Base-by-base conservation (phyloP, 2,888 invertebrate species). In the Noctua janthe region DNA sequence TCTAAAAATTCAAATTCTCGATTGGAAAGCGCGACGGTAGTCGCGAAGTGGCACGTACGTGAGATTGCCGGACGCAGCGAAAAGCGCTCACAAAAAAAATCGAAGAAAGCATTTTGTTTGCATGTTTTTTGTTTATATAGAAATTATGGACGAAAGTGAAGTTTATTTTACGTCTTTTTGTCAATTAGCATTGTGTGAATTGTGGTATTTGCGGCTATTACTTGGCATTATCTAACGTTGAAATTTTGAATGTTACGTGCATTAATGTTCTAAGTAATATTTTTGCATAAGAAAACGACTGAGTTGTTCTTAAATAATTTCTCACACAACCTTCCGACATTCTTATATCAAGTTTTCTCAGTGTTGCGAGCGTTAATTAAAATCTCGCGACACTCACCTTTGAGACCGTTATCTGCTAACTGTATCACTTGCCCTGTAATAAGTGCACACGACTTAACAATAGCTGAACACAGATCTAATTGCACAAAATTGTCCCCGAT, bases 1-100 rank as follows among this genome's bases (percentile, higher is more conserved):
- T 83, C 64, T 71, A 15, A 66, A 80, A 83, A 89, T 90, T 87
- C 78, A 82, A 88, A 89, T 90, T 89, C 78, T 85, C 84, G 73
- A 91, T 93, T 93, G 91, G 93, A 93, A 93, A 93, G 93, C 89
- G 91, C 80, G 72, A 76, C 84, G 78, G 49, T 77, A 78, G 56
- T 76, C 35, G 82, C 78, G 82, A 92, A 91, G 90, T 92, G 80
- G 92, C 88, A 69, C 93, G 92, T 89, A 92, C 93, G 92, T 90
- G 91, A 90, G 89, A 84, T 91, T 81, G 86, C 80, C 77, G 88
- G 82, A 78, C 78, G 11, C 73, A 66, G 67, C 86, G 87, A 81
- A 90, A 90, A 92, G 75, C 80, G 87, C 78, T 80, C 73, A 86
- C 80, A 91, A 88, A 88, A 43, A 39, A 43, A 83, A 82, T 85